These are phyloP conservation scores for Salarias fasciatus DNA, from an alignment of 2,797 vertebrate genomes.

Conservation along the genomic window DNA sequence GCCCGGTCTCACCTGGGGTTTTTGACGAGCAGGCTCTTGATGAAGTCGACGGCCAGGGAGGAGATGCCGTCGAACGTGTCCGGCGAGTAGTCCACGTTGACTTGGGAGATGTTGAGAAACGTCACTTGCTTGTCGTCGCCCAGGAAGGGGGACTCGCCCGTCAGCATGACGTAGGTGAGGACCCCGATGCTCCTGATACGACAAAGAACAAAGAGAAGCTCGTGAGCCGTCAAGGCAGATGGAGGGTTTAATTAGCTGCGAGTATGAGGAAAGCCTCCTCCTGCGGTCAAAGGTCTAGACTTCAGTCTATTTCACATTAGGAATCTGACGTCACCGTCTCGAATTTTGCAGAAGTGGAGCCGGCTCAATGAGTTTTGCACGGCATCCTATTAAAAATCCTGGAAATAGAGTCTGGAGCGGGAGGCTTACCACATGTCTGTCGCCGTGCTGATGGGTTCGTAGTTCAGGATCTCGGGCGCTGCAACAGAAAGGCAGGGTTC, in stretches of 20 bases:
- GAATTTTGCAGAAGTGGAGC: neutral
- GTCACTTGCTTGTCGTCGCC: slow-evolving; percentile 86
- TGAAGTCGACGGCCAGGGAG: slow-evolving; percentile 83
- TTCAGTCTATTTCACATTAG: neutral
- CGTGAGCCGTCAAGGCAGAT: too few relatives aligned
- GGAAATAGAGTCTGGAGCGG: slow-evolving; percentile 15
- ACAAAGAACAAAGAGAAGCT: neutral
- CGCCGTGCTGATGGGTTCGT: slow-evolving; percentile 86
- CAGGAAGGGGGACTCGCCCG: slow-evolving; percentile 85
- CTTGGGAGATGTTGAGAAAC: slow-evolving; percentile 87
- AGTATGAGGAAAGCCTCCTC: slow-evolving; percentile 12
- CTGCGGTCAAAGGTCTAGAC: slow-evolving; percentile 44
- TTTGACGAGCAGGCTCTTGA: slow-evolving; percentile 83
- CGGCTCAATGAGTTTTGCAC: slow-evolving; percentile 9
- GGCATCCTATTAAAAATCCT: slow-evolving; percentile 10
- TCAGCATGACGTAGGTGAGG: slow-evolving; percentile 86
- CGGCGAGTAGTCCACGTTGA: slow-evolving; percentile 83
- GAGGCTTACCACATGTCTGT: slow-evolving; percentile 89
- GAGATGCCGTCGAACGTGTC: slow-evolving; percentile 86
- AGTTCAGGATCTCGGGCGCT: slow-evolving; percentile 89
- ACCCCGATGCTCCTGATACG: slow-evolving; percentile 82
- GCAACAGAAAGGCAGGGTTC: slow-evolving; percentile 45
- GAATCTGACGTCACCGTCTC: slow-evolving; percentile 22
- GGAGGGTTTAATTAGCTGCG: too few relatives aligned
- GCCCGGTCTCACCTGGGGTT: slow-evolving; percentile 81